Conservation (phyloP, 2,888 invertebrate genomes). For the Syrista parreyssii region DNA sequence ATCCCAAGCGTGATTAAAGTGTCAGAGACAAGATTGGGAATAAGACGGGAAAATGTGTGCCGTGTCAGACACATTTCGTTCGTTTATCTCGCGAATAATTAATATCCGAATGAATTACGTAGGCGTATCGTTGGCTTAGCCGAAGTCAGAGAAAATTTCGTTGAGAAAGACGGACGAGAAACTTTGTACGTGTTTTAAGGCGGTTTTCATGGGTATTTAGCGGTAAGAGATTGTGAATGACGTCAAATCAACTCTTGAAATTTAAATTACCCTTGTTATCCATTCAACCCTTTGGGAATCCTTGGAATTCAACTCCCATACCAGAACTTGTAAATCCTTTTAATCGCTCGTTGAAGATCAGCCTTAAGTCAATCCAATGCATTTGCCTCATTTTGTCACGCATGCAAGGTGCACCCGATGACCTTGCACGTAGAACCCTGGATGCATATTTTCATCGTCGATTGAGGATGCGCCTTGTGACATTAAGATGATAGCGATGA, state of each 20-base stretch:
- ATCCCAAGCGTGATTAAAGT: not conserved
- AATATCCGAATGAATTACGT: constrained; percentile 6
- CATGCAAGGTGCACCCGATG: not conserved
- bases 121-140: constrained; percentile 1
- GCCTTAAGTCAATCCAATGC: not conserved
- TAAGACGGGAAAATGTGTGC: too few species aligned
- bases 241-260: not conserved
- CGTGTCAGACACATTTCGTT: too few species aligned
- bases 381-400: not conserved
- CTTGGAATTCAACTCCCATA: not conserved
- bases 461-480: not conserved
- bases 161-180: not conserved
- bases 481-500: not conserved
- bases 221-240: not conserved
- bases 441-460: not conserved
- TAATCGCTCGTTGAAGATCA: not conserved
- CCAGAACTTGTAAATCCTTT: not conserved
- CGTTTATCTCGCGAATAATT: not conserved
- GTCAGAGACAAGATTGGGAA: too few species aligned
- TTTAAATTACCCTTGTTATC: not conserved
- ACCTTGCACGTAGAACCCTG: not conserved
- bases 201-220: not conserved
- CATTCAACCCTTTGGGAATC: not conserved
- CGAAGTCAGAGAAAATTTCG: constrained; percentile 3
- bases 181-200: not conserved